Evolutionary conservation across 2,113 vertebrate species (phyloP), one percentile per base, ranked within the genome.

Genomic region (Caranx melampygus): DNA sequence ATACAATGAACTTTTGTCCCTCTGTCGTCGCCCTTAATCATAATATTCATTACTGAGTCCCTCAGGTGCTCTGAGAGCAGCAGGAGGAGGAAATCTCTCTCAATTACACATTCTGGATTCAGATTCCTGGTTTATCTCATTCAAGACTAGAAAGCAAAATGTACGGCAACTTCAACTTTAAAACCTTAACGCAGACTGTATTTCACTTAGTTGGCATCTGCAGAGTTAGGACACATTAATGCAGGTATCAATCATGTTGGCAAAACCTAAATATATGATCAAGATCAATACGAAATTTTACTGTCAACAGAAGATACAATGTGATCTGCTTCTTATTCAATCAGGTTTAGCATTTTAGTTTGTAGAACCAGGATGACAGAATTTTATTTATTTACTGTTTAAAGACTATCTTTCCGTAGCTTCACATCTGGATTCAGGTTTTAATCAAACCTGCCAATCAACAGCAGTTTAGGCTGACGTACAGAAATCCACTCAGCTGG

Each of bases 1-100:
- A 75, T 47, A 75, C 57, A 85, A 72, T 86, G 63, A 90, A 75
- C 78, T 69, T 82, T 82, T 88, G 83, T 81, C 85, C 81, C 80
- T 26, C 70, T 63, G 55, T 60, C 51, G 44, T 64, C 62, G 65
- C 73, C 58, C 62, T 70, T 69, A 79, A 84, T 84, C 83, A 85
- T 72, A 47, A 71, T 83, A 75, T 77, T 72, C 63, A 72, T 75
- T 67, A 80, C 40, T 16, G 40, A 72, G 20, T 77, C 80, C 82
- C 79, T 72, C 1, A 9, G 75, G 84, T 64, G 44, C 59, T 44
- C 51, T 82, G 42, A 69, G 34, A 73, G 70, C 71, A 64, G 62
- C 76, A 49, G 11, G 12, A 44, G 40, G 55, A 75, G 67, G 21
- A 67, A 78, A 83, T 81, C 52, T 64, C 77, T 81, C 26, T 9